These are phyloP conservation scores for Crotalus adamanteus DNA, from an alignment of 2,797 vertebrate species.

Conservation along the genomic window DNA sequence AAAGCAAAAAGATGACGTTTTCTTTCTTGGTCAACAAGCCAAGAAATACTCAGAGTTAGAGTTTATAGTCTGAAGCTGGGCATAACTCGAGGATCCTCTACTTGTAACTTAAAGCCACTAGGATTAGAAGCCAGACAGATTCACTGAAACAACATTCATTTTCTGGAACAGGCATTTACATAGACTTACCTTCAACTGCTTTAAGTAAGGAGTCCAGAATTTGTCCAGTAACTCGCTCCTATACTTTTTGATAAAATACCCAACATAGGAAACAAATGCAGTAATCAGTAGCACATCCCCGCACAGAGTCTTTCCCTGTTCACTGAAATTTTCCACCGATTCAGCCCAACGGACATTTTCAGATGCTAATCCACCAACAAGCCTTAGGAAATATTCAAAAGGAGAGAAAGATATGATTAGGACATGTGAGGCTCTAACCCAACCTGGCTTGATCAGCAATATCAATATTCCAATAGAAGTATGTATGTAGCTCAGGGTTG, in stretches of 20 bases:
- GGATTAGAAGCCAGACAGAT: neutral
- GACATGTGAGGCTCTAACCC: neutral
- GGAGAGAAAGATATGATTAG: neutral
- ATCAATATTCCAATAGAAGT: neutral
- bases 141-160: neutral
- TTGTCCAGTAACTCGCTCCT: slow-evolving; percentile 70
- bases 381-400: slow-evolving; percentile 51
- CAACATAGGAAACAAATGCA: slow-evolving; percentile 73
- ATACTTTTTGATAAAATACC: slow-evolving; percentile 78
- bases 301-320: slow-evolving; percentile 64
- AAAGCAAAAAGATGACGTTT: neutral
- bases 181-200: slow-evolving; percentile 49
- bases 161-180: neutral
- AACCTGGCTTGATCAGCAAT: neutral
- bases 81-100: neutral
- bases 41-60: neutral
- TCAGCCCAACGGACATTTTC: slow-evolving; percentile 76
- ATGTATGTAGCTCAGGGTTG: neutral
- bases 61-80: neutral
- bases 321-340: slow-evolving; percentile 59
- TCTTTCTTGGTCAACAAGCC: neutral
- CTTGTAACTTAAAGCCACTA: neutral
- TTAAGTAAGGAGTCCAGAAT: slow-evolving; percentile 71
- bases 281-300: slow-evolving; percentile 73
- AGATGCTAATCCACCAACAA: slow-evolving; percentile 68